Conservation (phyloP, 92 coral and sea anemone genomes). For the Parazoanthus atlanticus region DNA sequence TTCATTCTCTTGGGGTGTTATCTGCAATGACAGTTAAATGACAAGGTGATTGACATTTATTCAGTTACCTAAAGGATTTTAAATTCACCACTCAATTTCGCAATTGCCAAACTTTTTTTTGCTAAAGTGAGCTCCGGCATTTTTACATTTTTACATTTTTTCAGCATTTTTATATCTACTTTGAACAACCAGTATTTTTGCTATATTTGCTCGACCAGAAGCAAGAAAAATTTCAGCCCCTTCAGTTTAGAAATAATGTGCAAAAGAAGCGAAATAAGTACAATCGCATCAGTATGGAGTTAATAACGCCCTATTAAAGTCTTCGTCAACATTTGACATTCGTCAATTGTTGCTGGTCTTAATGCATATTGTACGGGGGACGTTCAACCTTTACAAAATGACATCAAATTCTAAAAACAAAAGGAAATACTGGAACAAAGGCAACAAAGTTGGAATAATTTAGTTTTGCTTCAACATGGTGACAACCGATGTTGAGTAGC, state of each 20-base stretch:
- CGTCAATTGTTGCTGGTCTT: no score
- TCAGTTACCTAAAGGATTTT: not conserved
- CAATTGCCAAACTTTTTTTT: not conserved
- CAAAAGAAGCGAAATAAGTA: not conserved
- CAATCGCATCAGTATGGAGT: no score
- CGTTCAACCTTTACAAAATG: not conserved
- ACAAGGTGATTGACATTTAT: not conserved
- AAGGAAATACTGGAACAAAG: not conserved
- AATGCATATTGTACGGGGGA: not conserved
- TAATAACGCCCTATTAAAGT: no score
- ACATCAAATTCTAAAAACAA: not conserved
- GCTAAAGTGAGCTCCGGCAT: not conserved
- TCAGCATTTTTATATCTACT: constrained; percentile 12
- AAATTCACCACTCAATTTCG: not conserved
- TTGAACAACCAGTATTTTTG: not conserved
- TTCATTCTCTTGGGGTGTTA: not conserved
- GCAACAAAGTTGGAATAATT: not conserved
- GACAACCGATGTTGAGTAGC: not conserved
- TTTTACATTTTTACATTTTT: constrained; percentile 32
- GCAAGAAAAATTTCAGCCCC: not conserved
- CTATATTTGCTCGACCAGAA: not conserved
- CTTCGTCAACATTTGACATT: no score
- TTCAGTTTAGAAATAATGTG: not conserved
- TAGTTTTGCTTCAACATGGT: no score
- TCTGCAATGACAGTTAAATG: not conserved